Percentiles rank a stretch among this genome's conserved stretches.
These are phyloP conservation scores for Drosophila parvula DNA, from an alignment of 1,140 invertebrate species.

Conservation along the genomic window DNA sequence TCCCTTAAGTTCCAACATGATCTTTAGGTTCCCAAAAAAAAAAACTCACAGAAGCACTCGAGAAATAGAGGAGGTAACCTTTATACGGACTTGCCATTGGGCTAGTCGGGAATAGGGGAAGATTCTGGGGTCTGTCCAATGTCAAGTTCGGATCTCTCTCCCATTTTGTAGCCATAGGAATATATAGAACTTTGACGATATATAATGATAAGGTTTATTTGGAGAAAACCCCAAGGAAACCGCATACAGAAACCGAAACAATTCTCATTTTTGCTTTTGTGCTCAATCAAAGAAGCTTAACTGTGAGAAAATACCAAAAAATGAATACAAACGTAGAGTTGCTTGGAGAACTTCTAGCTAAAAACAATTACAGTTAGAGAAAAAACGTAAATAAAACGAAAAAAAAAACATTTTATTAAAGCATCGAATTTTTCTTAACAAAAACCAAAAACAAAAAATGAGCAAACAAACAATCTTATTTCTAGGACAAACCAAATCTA, in stretches of 20 bases:
- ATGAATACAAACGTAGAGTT: slow-evolving; percentile 62
- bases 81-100: slow-evolving; percentile 43
- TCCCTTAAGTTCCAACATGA: slow-evolving; percentile 30
- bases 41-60: slow-evolving; percentile 13
- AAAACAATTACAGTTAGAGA: slow-evolving; percentile 46
- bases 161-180: slow-evolving; percentile 43
- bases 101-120: slow-evolving; percentile 75
- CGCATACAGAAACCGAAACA: slow-evolving; percentile 36
- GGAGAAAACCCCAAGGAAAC: slow-evolving; percentile 31
- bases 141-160: slow-evolving; percentile 19
- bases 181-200: slow-evolving; percentile 41
- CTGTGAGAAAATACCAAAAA: slow-evolving; percentile 79
- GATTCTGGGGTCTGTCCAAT: slow-evolving; percentile 73
- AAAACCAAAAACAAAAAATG: slow-evolving; percentile 44
- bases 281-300: slow-evolving; percentile 84
- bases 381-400: slow-evolving; percentile 17
- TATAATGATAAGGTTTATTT: slow-evolving; percentile 52
- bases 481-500: slow-evolving; percentile 64
- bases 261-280: slow-evolving; percentile 82
- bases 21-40: slow-evolving; percentile 24
- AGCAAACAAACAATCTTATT: slow-evolving; percentile 80
- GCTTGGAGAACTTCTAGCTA: slow-evolving; percentile 49
- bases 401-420: slow-evolving; percentile 70
- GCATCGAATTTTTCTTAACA: slow-evolving; percentile 78
- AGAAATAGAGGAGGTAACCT: background rate